Percentiles rank a stretch among this genome's conserved stretches.
phyloP scores from a whole-genome alignment of 2,888 invertebrate genomes.

The Tinea semifulvella region DNA sequence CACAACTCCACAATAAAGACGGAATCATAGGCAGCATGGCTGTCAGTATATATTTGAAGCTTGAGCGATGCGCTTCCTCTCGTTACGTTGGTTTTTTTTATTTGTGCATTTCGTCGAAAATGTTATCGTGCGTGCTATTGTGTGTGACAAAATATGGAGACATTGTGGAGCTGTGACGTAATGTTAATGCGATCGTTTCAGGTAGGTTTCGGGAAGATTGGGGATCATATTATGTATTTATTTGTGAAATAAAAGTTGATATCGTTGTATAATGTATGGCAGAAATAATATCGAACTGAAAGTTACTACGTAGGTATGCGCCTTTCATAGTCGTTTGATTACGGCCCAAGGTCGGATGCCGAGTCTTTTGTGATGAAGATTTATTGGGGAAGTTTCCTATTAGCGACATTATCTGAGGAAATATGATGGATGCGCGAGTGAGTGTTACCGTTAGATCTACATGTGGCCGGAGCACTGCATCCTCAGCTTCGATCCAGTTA shows the following conservation, averaged over 20 bases:
- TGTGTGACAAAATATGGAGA: constrained; percentile 62
- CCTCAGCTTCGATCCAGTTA: too few species aligned
- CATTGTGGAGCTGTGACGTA: constrained; percentile 62
- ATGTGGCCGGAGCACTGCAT: too few species aligned
- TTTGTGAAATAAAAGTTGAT: constrained; percentile 1
- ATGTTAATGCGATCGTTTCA: constrained; percentile 19
- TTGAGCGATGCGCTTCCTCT: constrained; percentile 86
- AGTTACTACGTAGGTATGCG: constrained; percentile 32
- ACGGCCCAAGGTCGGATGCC: constrained; percentile 39
- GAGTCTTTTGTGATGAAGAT: constrained; percentile 15
- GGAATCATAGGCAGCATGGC: constrained; percentile 90
- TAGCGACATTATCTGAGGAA: too few species aligned
- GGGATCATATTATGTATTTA: not conserved
- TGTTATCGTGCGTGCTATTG: constrained; percentile 64
- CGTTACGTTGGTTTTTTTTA: constrained; percentile 71
- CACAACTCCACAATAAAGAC: constrained; percentile 79
- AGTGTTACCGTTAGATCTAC: too few species aligned
- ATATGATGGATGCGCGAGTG: too few species aligned
- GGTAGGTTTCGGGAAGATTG: not conserved
- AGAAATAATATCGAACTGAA: constrained; percentile 35
- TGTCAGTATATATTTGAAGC: constrained; percentile 97
- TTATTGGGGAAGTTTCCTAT: not conserved
- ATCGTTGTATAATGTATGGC: constrained; percentile 9
- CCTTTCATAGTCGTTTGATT: constrained; percentile 39
- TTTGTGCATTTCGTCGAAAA: constrained; percentile 62